Conservation (phyloP, 2,113 vertebrate genomes). For the Leucosticte australis region DNA sequence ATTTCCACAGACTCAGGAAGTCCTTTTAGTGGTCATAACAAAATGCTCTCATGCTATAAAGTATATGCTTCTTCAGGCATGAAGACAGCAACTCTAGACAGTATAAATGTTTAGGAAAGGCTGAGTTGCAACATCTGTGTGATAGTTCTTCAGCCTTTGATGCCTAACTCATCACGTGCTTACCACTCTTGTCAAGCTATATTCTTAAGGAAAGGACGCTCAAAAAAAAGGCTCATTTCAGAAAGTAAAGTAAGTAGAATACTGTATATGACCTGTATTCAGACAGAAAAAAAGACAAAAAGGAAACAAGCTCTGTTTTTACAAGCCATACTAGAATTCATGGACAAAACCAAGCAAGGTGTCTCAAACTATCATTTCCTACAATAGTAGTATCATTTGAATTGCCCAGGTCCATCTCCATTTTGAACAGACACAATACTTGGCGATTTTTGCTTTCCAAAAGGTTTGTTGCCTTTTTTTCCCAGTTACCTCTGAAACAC, state of each 20-base stretch:
- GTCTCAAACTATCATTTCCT: background rate
- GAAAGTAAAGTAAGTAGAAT: background rate
- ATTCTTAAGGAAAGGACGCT: background rate
- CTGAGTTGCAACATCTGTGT: rapidly evolving
- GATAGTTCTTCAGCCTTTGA: background rate
- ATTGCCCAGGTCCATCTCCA: background rate
- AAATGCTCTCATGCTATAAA: background rate
- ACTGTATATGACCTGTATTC: background rate
- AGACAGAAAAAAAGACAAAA: background rate
- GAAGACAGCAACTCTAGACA: background rate
- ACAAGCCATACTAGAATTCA: background rate
- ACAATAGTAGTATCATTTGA: background rate
- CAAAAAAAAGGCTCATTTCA: background rate
- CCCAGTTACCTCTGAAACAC: background rate
- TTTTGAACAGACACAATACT: background rate
- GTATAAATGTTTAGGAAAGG: background rate
- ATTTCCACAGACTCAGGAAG: background rate
- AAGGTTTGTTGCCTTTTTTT: background rate
- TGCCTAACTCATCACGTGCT: background rate
- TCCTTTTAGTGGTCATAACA: background rate
- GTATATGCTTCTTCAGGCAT: background rate
- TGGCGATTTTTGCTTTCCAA: background rate
- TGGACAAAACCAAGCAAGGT: background rate
- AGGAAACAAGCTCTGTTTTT: background rate
- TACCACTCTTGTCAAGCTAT: background rate